phyloP scores from a whole-genome alignment of 2,888 invertebrate genomes.

The Aphodius granarius region DNA sequence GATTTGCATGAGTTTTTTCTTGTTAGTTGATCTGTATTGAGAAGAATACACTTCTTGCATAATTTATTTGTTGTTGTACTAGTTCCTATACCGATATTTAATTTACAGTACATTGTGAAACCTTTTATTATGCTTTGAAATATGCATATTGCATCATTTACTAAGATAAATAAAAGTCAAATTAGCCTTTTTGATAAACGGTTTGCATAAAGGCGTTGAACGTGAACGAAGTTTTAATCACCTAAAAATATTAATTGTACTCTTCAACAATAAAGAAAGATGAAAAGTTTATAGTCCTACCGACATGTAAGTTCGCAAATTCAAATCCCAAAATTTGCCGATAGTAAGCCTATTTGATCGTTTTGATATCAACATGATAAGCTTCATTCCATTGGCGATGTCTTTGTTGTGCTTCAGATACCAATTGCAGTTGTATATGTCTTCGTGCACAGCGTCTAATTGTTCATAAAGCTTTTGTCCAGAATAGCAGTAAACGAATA shows the following conservation, averaged over 20 bases:
- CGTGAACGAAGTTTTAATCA: neutral
- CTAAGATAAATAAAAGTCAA: too few species aligned
- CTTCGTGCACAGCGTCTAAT: neutral
- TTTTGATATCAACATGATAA: slow-evolving; percentile 2
- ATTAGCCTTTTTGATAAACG: neutral
- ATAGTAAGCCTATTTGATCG: neutral
- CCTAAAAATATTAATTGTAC: neutral
- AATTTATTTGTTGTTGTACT: too few species aligned
- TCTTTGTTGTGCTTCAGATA: neutral
- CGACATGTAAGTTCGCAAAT: slow-evolving; percentile 5
- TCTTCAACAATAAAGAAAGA: neutral
- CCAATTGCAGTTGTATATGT: neutral
- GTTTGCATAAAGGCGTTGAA: neutral
- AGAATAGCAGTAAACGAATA: neutral
- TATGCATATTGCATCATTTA: too few species aligned
- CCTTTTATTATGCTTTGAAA: too few species aligned
- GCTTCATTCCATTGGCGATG: neutral
- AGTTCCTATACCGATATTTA: too few species aligned
- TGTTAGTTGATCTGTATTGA: too few species aligned
- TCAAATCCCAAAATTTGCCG: slow-evolving; percentile 4
- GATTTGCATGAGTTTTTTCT: too few species aligned
- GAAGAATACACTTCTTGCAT: too few species aligned
- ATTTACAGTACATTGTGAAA: too few species aligned
- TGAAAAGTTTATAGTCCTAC: neutral
- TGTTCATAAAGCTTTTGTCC: slow-evolving; percentile 1